These are phyloP conservation scores for Agrenia bidenticulata DNA, from an alignment of 2,888 invertebrate genomes.

Conservation along the genomic window DNA sequence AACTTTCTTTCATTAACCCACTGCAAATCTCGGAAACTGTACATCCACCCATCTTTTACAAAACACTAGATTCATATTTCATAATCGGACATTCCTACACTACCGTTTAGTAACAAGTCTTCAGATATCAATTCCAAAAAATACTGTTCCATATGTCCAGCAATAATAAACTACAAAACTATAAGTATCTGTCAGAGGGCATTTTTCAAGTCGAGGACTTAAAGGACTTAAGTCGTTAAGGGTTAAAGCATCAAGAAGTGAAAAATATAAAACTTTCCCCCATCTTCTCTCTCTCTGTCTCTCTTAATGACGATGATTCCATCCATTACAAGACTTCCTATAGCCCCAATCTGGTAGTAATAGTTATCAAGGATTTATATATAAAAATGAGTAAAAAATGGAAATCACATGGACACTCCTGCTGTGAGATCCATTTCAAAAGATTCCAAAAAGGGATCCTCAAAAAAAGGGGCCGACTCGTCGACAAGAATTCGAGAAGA, in stretches of 20 bases:
- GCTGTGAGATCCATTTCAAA: background rate
- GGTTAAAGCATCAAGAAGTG: background rate
- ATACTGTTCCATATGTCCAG: background rate
- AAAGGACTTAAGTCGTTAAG: constrained; percentile 6
- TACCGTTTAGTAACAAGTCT: too few species aligned
- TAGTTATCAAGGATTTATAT: background rate
- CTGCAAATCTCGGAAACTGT: too few species aligned
- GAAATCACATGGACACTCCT: constrained; percentile 10
- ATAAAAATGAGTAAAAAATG: constrained; percentile 6
- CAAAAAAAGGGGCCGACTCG: background rate
- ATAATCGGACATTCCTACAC: too few species aligned
- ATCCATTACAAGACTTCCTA: too few species aligned
- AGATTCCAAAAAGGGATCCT: background rate
- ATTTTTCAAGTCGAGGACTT: background rate
- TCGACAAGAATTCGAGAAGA: background rate
- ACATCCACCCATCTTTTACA: too few species aligned
- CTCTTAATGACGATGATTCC: background rate
- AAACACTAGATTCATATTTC: too few species aligned
- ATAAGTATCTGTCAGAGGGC: background rate
- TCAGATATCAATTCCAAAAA: too few species aligned
- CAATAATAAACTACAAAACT: background rate
- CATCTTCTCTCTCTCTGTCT: too few species aligned
- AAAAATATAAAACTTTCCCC: constrained; percentile 7
- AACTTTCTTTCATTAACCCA: too few species aligned
- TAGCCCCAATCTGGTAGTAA: too few species aligned